These are phyloP conservation scores for Hydrotaea cyrtoneurina DNA, from an alignment of 2,888 invertebrate species.

Conservation along the genomic window DNA sequence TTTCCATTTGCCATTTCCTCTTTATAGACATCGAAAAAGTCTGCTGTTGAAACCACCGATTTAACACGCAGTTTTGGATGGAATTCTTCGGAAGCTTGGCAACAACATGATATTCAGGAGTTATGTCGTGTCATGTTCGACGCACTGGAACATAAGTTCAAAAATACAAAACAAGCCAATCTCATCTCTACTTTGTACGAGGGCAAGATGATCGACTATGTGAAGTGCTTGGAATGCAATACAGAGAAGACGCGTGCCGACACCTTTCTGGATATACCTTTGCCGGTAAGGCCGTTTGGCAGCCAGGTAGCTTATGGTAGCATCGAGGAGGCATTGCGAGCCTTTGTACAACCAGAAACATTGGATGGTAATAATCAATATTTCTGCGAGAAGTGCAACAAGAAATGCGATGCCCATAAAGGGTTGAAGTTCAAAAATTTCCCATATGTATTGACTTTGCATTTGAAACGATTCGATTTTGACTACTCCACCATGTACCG, in stretches of 20 bases:
- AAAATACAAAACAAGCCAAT: constrained; percentile 90
- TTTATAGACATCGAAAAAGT: constrained; percentile 87
- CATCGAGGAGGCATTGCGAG: constrained; percentile 91
- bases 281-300: constrained; percentile 92
- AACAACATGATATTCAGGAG: constrained; percentile 96
- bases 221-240: constrained; percentile 92
- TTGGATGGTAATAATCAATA: constrained; percentile 93
- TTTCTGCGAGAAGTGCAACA: constrained; percentile 91
- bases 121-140: constrained; percentile 95
- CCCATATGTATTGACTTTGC: constrained; percentile 92
- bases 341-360: constrained; percentile 92
- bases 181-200: constrained; percentile 90
- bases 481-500: constrained; percentile 91
- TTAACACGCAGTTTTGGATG: constrained; percentile 94
- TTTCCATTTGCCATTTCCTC: constrained; percentile 36
- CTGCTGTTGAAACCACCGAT: constrained; percentile 92
- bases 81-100: constrained; percentile 94
- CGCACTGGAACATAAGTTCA: constrained; percentile 91
- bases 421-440: constrained; percentile 92
- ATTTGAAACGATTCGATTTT: constrained; percentile 94
- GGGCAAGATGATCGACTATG: constrained; percentile 92
- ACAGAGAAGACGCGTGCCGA: constrained; percentile 91
- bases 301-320: constrained; percentile 88
- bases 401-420: constrained; percentile 94
- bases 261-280: constrained; percentile 91